Base-by-base conservation (phyloP, 2,888 invertebrate species). In the Leptopilina drosophilae region DNA sequence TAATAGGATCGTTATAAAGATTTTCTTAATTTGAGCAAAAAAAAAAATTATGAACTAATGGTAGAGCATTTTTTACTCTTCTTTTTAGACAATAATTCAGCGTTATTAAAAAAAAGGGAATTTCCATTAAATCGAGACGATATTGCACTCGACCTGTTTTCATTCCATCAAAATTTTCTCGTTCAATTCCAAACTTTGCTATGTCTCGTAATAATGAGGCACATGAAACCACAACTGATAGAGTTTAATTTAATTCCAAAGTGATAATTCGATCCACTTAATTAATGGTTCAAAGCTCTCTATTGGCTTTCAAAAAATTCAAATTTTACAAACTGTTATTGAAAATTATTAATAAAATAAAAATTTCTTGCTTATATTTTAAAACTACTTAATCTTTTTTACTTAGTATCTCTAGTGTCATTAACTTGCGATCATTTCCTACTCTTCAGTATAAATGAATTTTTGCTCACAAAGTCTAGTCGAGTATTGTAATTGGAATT, bases 121-220 rank as follows among this genome's bases (percentile, higher is more conserved):
- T 33, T 33, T 26, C 53, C 53, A 33, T 53, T 69, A 33, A 69
- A 69, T 56, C n/a, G 56, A 20, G 26, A 49, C 6, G 46, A 67
- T 46, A 46, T 12, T 46, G 73, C 33, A 73, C 53, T 53, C 14
- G 33, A 56, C 9, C 56, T 73, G 73, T 73, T 73, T 56, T 33
- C 33, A 33, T 73, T 73, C 33, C 53, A 73, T 73, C 56, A 73
- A 73, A 49, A 56, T 73, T 26, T 69, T 53, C 14, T 33, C 14
- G 12, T 12, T 14, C 2, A 26, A 53, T 53, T 49, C 4, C 20
- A 69, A 69, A 69, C 11, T 64, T 64, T 12, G 33, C 26, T 53
- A 53, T 69, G 14, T 14, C 20, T 62, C 14, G 53, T 67, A 69
- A 69, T 69, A 53, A 53, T 26, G 14, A 40, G 15, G 2, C 11